Evolutionary conservation across 2,888 invertebrate genomes (phyloP), one percentile per base, ranked within the genome.

Genomic region (Caenorhabditis afra): DNA sequence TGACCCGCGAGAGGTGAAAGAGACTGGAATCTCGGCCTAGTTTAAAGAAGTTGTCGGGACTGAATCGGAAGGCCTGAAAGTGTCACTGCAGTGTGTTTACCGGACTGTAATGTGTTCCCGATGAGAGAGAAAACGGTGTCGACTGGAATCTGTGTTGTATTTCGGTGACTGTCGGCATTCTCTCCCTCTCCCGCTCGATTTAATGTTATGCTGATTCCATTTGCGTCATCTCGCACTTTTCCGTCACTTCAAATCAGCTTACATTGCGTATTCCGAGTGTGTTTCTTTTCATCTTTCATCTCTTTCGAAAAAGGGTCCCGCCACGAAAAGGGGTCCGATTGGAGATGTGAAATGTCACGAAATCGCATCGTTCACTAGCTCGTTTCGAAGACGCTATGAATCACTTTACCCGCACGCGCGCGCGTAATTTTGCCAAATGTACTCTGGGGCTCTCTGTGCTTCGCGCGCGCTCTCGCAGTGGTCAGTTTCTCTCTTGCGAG

Each of bases 181-280:
- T 16, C 16, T 39, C 29, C 16, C 5, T 14, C 18, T 58, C 22
- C 50, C 11, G 49, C n/a, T n/a, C 29, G 29, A 29, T 29, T 29
- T 57, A 64, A 64, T 62, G 20, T 71, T 66, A 74, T 74, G 74
- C 59, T 44, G 49, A 66, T 74, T 66, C 66, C 66, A 74, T 59
- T 74, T 74, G 74, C 74, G 74, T 74, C 74, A 74, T 66, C 66
- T 74, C 65, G 74, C 66, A 74, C 66, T 74, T 66, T 61, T 47
- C 62, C 71, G 71, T 71, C 71, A 64, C 20, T 64, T 55, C 57
- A 57, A 73, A 73, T 73, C 73, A 22, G 73, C 39, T 73, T 73
- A 73, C 23, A 44, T 39, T 20, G 22, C 45, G 22, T 53, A 20
- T 52, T 50, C 18, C 53, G 29, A 22, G 22, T 52, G 3, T 22